Evolutionary conservation across 2,888 invertebrate genomes (phyloP).

Genomic region (Colletes collaris): DNA sequence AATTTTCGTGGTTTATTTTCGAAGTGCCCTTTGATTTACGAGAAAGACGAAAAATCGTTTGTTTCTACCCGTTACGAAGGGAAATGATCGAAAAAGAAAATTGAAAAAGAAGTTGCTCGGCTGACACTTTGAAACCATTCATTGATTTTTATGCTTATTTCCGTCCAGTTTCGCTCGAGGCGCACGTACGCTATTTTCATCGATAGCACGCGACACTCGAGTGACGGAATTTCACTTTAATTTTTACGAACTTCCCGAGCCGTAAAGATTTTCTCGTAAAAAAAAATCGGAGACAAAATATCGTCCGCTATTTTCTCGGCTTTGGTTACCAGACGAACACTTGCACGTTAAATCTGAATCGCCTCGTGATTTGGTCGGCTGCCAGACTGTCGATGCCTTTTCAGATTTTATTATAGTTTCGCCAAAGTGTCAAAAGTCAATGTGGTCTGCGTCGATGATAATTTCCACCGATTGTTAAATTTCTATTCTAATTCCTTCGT

Average conservation of each 20-base stretch:
- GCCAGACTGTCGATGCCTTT: constrained; percentile 33
- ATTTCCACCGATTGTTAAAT: not conserved
- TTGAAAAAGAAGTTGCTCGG: not conserved
- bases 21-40: too few relatives aligned
- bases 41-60: too few relatives aligned
- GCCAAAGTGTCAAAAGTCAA: constrained; percentile 21
- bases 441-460: not conserved
- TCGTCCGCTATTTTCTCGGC: not conserved
- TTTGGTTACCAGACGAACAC: not conserved
- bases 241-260: constrained; percentile 15
- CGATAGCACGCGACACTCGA: constrained; percentile 27
- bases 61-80: too few relatives aligned
- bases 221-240: constrained; percentile 16
- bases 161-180: constrained; percentile 22
- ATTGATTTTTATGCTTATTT: constrained; percentile 31
- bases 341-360: constrained; percentile 7
- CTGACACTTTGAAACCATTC: not conserved
- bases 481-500: too few relatives aligned
- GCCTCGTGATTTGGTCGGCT: constrained; percentile 36
- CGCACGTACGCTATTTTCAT: constrained; percentile 28
- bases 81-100: not conserved
- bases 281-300: not conserved
- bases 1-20: too few relatives aligned
- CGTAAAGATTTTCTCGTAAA: not conserved
- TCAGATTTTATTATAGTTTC: constrained; percentile 9